Conservation (phyloP, 1,140 invertebrate species). For the Linepithema humile region DNA sequence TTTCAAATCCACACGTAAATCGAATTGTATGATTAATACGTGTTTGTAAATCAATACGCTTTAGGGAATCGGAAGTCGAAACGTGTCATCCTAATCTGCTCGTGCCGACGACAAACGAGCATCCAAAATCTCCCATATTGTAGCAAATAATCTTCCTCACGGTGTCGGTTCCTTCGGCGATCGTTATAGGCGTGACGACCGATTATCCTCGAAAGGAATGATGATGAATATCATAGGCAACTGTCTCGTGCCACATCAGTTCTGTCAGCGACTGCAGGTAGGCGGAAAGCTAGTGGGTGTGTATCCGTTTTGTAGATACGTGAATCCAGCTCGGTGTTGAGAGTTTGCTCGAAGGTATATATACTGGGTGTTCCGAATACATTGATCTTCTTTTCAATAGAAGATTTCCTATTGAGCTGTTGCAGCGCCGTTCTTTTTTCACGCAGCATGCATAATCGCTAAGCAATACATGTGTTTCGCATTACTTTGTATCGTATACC, state of each 20-base stretch:
- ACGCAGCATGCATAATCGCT: neutral
- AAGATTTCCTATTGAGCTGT: neutral
- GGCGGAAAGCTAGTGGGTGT: conserved; percentile 66
- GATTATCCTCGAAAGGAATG: conserved; percentile 74
- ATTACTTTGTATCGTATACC: neutral
- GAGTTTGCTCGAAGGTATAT: conserved; percentile 20
- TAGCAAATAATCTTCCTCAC: conserved; percentile 36
- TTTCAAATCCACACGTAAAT: neutral
- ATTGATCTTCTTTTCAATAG: neutral
- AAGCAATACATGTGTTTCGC: neutral
- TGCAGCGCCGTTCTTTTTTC: neutral
- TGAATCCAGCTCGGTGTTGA: conserved; percentile 8
- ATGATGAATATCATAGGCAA: conserved; percentile 74
- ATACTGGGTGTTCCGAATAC: conserved; percentile 14
- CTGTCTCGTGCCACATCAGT: conserved; percentile 72
- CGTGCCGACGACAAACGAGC: conserved; percentile 12
- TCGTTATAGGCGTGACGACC: conserved; percentile 72
- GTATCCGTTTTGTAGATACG: conserved; percentile 56
- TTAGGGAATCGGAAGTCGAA: neutral
- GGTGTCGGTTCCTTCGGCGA: conserved; percentile 55
- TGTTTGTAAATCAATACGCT: neutral
- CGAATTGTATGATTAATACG: neutral
- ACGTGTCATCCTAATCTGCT: conserved; percentile 15
- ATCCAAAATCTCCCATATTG: neutral
- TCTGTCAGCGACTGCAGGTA: conserved; percentile 71